Base-by-base conservation (phyloP, 2,888 invertebrate genomes). In the Microchrysa polita region DNA sequence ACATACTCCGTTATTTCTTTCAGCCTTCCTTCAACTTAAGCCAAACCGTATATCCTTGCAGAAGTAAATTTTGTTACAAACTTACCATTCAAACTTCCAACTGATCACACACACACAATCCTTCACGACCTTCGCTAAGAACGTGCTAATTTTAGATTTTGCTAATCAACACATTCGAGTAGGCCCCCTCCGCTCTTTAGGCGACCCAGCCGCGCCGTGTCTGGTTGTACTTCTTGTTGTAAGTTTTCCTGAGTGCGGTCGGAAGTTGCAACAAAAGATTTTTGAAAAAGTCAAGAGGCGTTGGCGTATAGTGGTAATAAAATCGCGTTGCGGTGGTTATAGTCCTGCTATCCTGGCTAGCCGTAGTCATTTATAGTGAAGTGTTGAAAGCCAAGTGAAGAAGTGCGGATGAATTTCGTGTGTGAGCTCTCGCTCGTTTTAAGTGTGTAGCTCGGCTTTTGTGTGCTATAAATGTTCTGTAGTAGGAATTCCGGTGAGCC, bases 141-240 rank as follows among this genome's bases (percentile, higher is more conserved):
- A 34, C 20, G 65, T 44, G 65, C 65, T 48, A 48, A 65, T 65
- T 65, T 48, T 22, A 23, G 65, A 65, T 65, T 44, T 44, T 65
- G 48, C n/a, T 44, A 65, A 65, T 65, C 65, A 48, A 23, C 48
- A 48, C 5, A n/a, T n/a, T n/a, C n/a, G n/a, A n/a, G n/a, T n/a
- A n/a, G n/a, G n/a, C n/a, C n/a, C n/a, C n/a, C n/a, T n/a, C n/a
- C n/a, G n/a, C n/a, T n/a, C n/a, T n/a, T n/a, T n/a, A n/a, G n/a
- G n/a, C n/a, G n/a, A n/a, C n/a, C n/a, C n/a, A n/a, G 27, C 27
- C 27, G 27, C 27, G n/a, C n/a, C n/a, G n/a, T n/a, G n/a, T n/a
- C n/a, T n/a, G n/a, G n/a, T 34, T 34, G 7, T 34, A 34, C 27
- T 2, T 2, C 7, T 34, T 7, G 27, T 2, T 2, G 27, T 34